Evolutionary conservation across 2,888 invertebrate genomes (phyloP).

Genomic region (Bedellia somnulentella): DNA sequence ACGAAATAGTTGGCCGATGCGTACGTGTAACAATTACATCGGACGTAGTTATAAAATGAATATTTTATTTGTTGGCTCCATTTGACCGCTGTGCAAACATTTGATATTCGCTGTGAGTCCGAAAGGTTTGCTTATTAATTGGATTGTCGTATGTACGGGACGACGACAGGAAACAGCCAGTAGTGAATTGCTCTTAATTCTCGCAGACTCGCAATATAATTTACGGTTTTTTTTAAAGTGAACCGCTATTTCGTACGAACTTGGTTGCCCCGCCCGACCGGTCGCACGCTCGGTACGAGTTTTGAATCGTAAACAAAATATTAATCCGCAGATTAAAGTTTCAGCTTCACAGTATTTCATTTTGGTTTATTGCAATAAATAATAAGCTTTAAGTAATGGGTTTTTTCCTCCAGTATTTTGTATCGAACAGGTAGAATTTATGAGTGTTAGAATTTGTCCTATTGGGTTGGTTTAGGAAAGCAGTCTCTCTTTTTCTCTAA

Average conservation of each 20-base stretch:
- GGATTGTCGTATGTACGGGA: slow-evolving; percentile 34
- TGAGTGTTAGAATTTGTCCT: too few species aligned
- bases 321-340: slow-evolving; percentile 15
- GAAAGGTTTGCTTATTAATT: slow-evolving; percentile 53
- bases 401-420: too few species aligned
- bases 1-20: slow-evolving; percentile 5
- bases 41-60: slow-evolving; percentile 39
- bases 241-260: too few species aligned
- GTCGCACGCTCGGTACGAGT: slow-evolving; percentile 16
- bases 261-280: too few species aligned
- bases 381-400: too few species aligned
- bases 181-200: slow-evolving; percentile 44
- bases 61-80: slow-evolving; percentile 39
- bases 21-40: slow-evolving; percentile 22
- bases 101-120: slow-evolving; percentile 47
- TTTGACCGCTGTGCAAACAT: slow-evolving; percentile 36
- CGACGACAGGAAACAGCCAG: slow-evolving; percentile 31
- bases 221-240: slow-evolving; percentile 21
- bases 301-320: slow-evolving; percentile 31
- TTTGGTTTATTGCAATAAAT: too few species aligned
- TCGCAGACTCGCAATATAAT: slow-evolving; percentile 28
- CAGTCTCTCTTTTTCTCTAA: too few species aligned
- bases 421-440: too few species aligned
- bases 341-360: slow-evolving; percentile 2
- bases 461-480: too few species aligned